Conservation (phyloP, 2,113 vertebrate genomes). For the Oenanthe melanoleuca region DNA sequence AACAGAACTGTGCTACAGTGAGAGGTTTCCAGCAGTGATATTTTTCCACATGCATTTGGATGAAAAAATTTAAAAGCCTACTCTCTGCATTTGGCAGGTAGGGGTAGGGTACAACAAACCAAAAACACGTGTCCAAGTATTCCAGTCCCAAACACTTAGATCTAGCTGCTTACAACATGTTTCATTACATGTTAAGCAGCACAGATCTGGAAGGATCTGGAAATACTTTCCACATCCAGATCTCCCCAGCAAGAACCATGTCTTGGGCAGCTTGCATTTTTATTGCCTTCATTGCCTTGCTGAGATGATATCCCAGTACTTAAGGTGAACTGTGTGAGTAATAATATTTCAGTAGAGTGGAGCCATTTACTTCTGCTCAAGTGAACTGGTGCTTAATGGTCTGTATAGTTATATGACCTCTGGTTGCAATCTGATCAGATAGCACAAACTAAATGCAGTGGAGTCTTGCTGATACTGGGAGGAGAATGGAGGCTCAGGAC, state of each 20-base stretch:
- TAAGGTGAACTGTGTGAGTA: slow-evolving; percentile 22
- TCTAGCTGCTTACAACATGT: background rate
- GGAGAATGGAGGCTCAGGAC: background rate
- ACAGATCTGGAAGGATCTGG: slow-evolving; percentile 51
- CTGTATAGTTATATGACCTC: slow-evolving; percentile 38
- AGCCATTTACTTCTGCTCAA: slow-evolving; percentile 37
- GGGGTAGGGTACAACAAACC: background rate
- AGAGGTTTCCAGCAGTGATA: slow-evolving; percentile 28
- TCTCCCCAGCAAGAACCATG: slow-evolving; percentile 46
- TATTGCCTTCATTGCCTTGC: slow-evolving; percentile 40
- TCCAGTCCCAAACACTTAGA: background rate
- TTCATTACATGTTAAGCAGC: background rate
- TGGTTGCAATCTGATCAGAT: slow-evolving; percentile 40
- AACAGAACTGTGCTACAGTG: slow-evolving; percentile 35
- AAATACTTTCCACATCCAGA: slow-evolving; percentile 62
- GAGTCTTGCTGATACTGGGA: background rate
- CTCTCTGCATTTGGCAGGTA: background rate
- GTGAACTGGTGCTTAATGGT: slow-evolving; percentile 54
- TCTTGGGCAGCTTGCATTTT: slow-evolving; percentile 27
- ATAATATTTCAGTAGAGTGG: slow-evolving; percentile 27
- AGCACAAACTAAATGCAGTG: background rate
- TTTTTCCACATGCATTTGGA: slow-evolving; percentile 4
- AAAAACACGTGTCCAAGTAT: background rate
- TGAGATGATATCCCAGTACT: background rate
- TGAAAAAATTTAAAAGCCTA: slow-evolving; percentile 9